Conservation (phyloP, 2,113 vertebrate genomes). For the Polypterus senegalus region DNA sequence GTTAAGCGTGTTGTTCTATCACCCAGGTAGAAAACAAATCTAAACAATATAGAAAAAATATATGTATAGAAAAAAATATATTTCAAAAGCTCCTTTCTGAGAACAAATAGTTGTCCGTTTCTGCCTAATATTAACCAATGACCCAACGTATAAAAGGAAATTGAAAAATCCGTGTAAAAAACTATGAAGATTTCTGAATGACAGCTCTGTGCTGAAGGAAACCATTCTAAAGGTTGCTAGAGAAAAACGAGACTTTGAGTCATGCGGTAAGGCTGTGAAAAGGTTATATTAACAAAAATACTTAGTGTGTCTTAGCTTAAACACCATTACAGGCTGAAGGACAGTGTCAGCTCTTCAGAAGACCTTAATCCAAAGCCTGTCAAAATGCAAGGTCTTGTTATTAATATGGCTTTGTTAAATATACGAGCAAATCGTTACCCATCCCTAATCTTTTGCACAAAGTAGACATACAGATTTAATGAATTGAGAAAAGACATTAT, state of each 20-base stretch:
- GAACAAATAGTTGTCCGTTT: slow-evolving; percentile 1
- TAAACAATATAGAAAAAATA: slow-evolving; percentile 27
- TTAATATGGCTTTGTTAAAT: too few species aligned
- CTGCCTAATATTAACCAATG: slow-evolving; percentile 6
- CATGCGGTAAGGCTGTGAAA: slow-evolving; percentile 8
- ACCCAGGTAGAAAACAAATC: slow-evolving; percentile 18
- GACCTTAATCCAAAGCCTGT: too few species aligned
- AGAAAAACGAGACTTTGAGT: slow-evolving; percentile 16
- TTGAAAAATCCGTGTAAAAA: not conserved
- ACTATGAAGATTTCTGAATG: not conserved
- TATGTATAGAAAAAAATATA: slow-evolving; percentile 25
- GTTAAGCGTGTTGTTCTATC: slow-evolving; percentile 14
- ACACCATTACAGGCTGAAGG: too few species aligned
- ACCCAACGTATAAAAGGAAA: slow-evolving; percentile 8
- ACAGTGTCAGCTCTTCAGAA: too few species aligned
- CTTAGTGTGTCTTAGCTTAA: too few species aligned
- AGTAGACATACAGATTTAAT: too few species aligned
- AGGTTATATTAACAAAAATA: too few species aligned
- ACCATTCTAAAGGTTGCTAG: not conserved
- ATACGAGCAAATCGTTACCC: too few species aligned
- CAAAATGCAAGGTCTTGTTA: too few species aligned
- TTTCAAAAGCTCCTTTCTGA: slow-evolving; percentile 31
- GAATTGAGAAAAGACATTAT: too few species aligned
- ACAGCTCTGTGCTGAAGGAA: not conserved
- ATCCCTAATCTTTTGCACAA: too few species aligned